Base-by-base conservation (phyloP, 2,113 vertebrate species). In the Thomomys bottae region DNA sequence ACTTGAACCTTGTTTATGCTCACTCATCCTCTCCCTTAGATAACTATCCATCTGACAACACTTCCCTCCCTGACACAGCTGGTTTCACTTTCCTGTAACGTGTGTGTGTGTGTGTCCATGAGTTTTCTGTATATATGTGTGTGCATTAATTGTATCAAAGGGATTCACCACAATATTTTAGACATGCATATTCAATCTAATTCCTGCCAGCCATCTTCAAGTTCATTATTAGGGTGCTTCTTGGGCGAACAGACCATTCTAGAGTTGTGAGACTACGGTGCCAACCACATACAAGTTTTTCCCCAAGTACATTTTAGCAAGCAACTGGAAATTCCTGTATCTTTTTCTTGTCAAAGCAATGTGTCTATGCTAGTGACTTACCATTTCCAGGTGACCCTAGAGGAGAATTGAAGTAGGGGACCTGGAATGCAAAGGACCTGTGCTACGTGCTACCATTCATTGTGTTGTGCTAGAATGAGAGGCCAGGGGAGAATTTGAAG, bases 391-490 rank as follows among this genome's bases (percentile, higher is more conserved):
- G 26, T 57, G 89, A 95, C 17, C 23, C 12, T 42, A 34, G 21
- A 90, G 40, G 26, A 88, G 54, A 63, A 17, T 8, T 63, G 66
- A 36, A 21, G 38, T 15, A 20, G 26, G 28, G 30, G 26, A 45
- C 38, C n/a, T 18, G 80, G 90, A 83, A 36, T 4, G 36, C 30
- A 71, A 59, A 90, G 82, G 68, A 59, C 7, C 2, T 67, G 28
- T n/a, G 20, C 45, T 84, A 66, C 11, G 9, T 26, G 6, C 45
- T 28, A 40, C 1, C 45, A 42, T 42, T 91, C 73, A 26, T 66
- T 90, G 86, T 61, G 59, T 84, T 91, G 23, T 78, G 40, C 21
- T 70, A 17, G 23, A 94, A 91, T 88, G 30, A 86, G 2, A 67
- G 2, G 87, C 57, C 88, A 36, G 82, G 28, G 73, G 70, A 92